Evolutionary conservation across 1,140 invertebrate genomes (phyloP), one percentile per base, ranked within the genome.

Genomic region (Drosophila nasuta): DNA sequence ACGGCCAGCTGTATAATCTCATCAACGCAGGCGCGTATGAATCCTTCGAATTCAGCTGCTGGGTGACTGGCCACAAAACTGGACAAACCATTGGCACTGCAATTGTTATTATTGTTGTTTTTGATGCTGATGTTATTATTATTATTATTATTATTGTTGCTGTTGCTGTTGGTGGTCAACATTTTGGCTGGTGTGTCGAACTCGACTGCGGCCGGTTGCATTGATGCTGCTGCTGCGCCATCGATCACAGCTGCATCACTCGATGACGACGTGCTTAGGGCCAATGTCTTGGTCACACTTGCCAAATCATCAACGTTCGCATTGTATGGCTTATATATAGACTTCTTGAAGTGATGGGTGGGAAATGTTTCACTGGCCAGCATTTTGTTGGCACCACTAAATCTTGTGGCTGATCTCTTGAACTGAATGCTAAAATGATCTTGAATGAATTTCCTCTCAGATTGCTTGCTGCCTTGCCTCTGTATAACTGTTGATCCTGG

Each of bases 1-100:
- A 97, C 94, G 4, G 96, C 96, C 45, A 96, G 93, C 56, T 96
- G 94, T 13, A 97, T 93, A 48, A 97, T 93, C 48, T 97, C 92
- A 57, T 97, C 95, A 2, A 96, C 93, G 54, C 95, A 95, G 45
- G 95, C 93, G 30, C 95, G 93, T 17, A 97, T 93, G 79, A 97
- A 97, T 20, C 94, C 93, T 82, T 97, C 96, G 83, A 97, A 96
- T 41, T 94, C 93, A 2, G 72, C 58, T 25, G 77, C 65, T 5
- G 90, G 90, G 60, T 91, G 90, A 49, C 90, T 91, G 30, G 80
- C 80, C 67, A 88, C 81, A 54, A 88, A 88, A 25, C 66, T 77
- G 51, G 73, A 74, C 5, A 89, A 20, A 8, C 75, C 73, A 60
- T 82, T 69, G 8, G 20, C 13, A 15, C 17, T 54, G 20, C 15